These are phyloP conservation scores for Bradypodion ventrale DNA, from an alignment of 2,797 vertebrate species.

Conservation along the genomic window DNA sequence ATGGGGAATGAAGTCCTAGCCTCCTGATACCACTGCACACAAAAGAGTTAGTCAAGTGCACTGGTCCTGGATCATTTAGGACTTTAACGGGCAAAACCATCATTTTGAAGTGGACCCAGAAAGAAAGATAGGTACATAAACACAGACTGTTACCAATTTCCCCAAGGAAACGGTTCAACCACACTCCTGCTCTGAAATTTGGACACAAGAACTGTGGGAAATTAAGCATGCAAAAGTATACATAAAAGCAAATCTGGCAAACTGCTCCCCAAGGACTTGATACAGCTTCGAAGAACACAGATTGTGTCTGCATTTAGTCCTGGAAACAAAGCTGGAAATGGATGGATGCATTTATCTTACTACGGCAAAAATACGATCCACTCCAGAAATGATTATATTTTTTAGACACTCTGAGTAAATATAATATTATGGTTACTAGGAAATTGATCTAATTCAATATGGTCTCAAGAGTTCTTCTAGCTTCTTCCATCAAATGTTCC, in stretches of 20 bases:
- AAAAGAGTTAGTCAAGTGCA: background rate
- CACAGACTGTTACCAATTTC: no score
- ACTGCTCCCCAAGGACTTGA: background rate
- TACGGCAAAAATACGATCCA: background rate
- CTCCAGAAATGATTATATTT: background rate
- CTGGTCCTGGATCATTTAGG: background rate
- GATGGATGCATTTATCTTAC: background rate
- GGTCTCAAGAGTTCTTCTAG: background rate
- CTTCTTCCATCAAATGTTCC: background rate
- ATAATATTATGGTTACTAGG: background rate
- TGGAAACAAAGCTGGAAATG: background rate
- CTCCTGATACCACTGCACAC: background rate
- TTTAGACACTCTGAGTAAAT: background rate
- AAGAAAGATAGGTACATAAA: background rate
- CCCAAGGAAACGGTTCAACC: background rate
- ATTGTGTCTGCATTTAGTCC: background rate
- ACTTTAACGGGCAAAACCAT: background rate
- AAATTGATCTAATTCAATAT: background rate
- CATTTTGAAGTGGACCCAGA: background rate
- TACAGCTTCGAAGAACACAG: background rate
- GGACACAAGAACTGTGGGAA: background rate
- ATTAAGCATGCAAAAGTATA: background rate
- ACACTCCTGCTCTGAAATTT: background rate
- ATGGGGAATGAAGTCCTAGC: background rate
- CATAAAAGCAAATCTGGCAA: background rate